Evolutionary conservation across 2,797 vertebrate species (phyloP).

Genomic region (Thunnus albacares): DNA sequence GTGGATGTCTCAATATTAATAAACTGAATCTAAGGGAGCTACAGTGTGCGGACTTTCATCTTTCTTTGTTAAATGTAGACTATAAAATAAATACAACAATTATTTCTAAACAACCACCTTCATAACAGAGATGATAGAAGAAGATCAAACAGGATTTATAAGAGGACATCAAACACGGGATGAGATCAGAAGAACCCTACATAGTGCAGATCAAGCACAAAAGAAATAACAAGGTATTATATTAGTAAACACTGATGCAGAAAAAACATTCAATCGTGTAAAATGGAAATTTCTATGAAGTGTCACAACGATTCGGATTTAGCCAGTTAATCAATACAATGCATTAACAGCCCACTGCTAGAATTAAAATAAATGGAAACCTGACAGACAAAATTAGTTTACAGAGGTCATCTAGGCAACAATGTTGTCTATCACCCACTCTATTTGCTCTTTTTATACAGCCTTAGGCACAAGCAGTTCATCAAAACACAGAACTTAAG

Average conservation of each 20-base stretch:
- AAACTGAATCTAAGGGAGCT: too few species aligned
- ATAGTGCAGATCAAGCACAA: background rate
- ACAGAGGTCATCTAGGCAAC: background rate
- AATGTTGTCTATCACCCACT: background rate
- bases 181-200: background rate
- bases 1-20: too few species aligned
- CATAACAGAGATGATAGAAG: slow-evolving; percentile 4
- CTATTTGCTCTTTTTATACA: slow-evolving; percentile 2
- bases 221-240: background rate
- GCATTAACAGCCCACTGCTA: background rate
- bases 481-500: too few species aligned
- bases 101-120: background rate
- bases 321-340: background rate
- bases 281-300: background rate
- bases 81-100: slow-evolving; percentile 6
- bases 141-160: slow-evolving; percentile 18
- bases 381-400: background rate
- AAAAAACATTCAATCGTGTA: background rate
- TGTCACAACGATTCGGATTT: background rate
- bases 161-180: slow-evolving; percentile 4
- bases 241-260: background rate
- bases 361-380: slow-evolving; percentile 8
- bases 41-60: too few species aligned
- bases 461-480: background rate
- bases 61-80: background rate